phyloP scores from a whole-genome alignment of 2,888 invertebrate species.

The Mesoligia furuncula region DNA sequence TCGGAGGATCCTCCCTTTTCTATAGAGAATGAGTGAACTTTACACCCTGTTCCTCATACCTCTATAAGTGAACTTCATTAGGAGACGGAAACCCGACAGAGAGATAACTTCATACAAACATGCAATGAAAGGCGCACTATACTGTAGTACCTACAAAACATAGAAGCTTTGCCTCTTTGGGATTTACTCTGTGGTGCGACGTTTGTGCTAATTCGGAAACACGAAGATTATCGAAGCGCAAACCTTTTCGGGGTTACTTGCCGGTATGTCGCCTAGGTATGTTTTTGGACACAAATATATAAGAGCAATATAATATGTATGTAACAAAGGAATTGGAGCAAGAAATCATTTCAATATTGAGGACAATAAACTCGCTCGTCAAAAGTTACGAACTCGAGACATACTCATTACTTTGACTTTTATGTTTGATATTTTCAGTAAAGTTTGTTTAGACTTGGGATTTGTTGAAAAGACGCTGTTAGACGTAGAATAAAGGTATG shows the following conservation, averaged over 20 bases:
- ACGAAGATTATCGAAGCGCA: neutral
- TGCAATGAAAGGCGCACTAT: neutral
- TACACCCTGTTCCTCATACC: no score
- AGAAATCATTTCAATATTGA: conserved; percentile 22
- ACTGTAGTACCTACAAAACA: neutral
- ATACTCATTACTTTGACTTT: conserved; percentile 42
- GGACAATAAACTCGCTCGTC: conserved; percentile 23
- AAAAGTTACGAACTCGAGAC: conserved; percentile 43
- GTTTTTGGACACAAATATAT: neutral
- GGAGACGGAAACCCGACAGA: neutral
- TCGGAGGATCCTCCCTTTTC: no score
- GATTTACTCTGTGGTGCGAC: neutral
- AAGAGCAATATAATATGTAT: neutral
- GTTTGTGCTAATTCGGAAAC: neutral
- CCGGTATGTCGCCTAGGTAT: neutral
- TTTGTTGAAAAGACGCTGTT: conserved; percentile 20
- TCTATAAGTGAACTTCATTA: no score
- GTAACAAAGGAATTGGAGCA: neutral
- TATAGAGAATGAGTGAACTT: no score
- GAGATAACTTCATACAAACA: neutral
- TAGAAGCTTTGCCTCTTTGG: neutral
- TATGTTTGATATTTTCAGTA: conserved; percentile 37
- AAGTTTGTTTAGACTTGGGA: conserved; percentile 21
- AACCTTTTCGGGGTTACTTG: neutral
- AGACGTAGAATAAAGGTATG: neutral